Conservation (phyloP, 1,140 invertebrate genomes). For the Ctenoplectra terminalis region DNA sequence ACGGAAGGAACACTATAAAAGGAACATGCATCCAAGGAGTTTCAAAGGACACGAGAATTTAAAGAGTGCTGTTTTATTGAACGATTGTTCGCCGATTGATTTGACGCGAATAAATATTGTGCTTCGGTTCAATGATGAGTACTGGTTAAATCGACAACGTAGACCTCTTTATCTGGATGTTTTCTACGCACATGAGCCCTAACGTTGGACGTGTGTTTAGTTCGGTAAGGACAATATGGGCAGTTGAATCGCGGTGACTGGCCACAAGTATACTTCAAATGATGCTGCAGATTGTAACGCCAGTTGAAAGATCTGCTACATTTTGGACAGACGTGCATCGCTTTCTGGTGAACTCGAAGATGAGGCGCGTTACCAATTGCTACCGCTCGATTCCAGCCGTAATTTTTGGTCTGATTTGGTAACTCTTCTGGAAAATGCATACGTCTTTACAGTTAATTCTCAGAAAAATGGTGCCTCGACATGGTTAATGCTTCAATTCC, state of each 20-base stretch:
- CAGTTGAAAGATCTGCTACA: constrained; percentile 83
- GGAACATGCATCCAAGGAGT: neutral
- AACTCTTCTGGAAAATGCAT: constrained; percentile 59
- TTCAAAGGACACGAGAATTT: neutral
- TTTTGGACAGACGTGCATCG: constrained; percentile 78
- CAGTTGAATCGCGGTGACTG: constrained; percentile 84
- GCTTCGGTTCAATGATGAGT: neutral
- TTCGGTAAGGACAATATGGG: constrained; percentile 83
- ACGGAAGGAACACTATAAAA: neutral
- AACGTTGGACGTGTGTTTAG: constrained; percentile 80
- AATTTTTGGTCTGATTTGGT: neutral
- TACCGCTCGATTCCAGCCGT: constrained; percentile 2
- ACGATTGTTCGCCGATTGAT: neutral
- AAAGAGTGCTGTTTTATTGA: no score
- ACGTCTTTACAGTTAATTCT: constrained; percentile 44
- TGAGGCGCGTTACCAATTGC: neutral
- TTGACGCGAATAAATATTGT: neutral
- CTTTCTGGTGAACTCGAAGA: neutral
- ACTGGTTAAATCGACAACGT: constrained; percentile 63
- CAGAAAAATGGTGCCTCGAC: no score
- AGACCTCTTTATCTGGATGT: constrained; percentile 69
- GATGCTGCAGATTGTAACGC: constrained; percentile 83
- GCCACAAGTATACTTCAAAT: constrained; percentile 87
- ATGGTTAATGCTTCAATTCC: neutral
- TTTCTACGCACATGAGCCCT: constrained; percentile 75